Evolutionary conservation across 2,888 invertebrate genomes (phyloP), one percentile per base, ranked within the genome.

Genomic region (Meganola albula): DNA sequence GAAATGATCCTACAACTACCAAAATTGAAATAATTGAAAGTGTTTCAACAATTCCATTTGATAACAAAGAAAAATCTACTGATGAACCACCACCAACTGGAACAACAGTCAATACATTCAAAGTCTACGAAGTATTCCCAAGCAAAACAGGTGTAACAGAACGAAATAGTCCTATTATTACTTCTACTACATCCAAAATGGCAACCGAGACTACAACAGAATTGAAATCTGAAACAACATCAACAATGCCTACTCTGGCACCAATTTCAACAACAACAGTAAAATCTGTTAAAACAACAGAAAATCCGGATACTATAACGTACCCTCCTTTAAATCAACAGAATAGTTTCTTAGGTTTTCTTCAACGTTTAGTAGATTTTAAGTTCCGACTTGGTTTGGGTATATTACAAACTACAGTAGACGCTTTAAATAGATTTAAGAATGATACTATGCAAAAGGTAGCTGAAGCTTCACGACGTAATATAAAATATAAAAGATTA

Each of bases 341-440:
- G 20, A 3, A 7, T 8, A 82, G 88, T 1, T 71, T 92, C 34
- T 79, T 91, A 30, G 85, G 87, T 8, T 85, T 92, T 34, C 61
- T 93, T 10, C 89, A 87, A 58, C 88, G 89, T 47, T 69, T 93
- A 21, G 86, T 92, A 2, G 90, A 92, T 57, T 87, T 92, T 31
- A 93, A 93, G 67, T 76, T 92, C 14, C 86, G 88, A 53, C 67
- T 92, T 25, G 92, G 92, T 0, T 63, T 93, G 31, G 90, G 90
- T 35, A 82, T 93, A 40, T 64, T 93, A 9, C 90, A 90, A 56
- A 90, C 88, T 35, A 90, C 92, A 2, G 90, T 92, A 6, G 89
- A 90, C 31, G 88, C 90, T 3, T 75, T 93, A 27, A 90, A 90
- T 14, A 88, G 87, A 54, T 92, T 92, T 48, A 88, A 91, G 42